Evolutionary conservation across 2,797 vertebrate genomes (phyloP), one percentile per base, ranked within the genome.

Genomic region (Notolabrus celidotus): DNA sequence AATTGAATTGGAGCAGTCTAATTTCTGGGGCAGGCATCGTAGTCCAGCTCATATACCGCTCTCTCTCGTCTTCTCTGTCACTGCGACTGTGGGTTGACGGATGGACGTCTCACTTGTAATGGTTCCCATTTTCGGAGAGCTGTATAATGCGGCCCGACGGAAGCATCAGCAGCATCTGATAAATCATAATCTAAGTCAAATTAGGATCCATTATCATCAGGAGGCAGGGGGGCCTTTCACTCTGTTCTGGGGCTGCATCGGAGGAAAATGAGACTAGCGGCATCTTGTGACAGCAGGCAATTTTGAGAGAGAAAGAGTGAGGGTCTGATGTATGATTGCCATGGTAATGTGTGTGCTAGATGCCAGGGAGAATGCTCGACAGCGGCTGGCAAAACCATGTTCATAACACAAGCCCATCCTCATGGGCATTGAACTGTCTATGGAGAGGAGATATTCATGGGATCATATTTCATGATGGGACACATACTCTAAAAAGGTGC

Each of bases 131-230:
- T 82, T 84, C 77, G 12, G 82, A 71, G 86, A 82, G 82, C 86
- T 62, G 56, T 36, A 52, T 75, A 74, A 84, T 54, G 77, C 67
- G 47, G 86, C 56, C 68, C 67, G 72, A 81, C 41, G 51, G 80
- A 80, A 78, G 78, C 87, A 66, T 43, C 72, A 25, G 73, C 79
- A 67, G 81, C 78, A 58, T 89, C 85, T 84, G 85, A 90, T 89
- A 87, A 86, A 91, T 91, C 90, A 88, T 77, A 82, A 89, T 90
- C 76, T 73, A 58, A 88, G 82, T 90, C 85, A 84, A 88, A 90
- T 90, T 92, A 92, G 84, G 83, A 78, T 84, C 83, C 88, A 90
- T 91, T 90, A 90, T 86, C 86, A 84, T 86, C 70, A 61, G 50
- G 56, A 82, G 67, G 80, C 67, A 41, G 80, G 82, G 74, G 82